A percentile compares a stretch with the other conserved stretches of the same genome.
Conservation (phyloP, 1,140 invertebrate species). For the Macrocentrus cingulum region DNA sequence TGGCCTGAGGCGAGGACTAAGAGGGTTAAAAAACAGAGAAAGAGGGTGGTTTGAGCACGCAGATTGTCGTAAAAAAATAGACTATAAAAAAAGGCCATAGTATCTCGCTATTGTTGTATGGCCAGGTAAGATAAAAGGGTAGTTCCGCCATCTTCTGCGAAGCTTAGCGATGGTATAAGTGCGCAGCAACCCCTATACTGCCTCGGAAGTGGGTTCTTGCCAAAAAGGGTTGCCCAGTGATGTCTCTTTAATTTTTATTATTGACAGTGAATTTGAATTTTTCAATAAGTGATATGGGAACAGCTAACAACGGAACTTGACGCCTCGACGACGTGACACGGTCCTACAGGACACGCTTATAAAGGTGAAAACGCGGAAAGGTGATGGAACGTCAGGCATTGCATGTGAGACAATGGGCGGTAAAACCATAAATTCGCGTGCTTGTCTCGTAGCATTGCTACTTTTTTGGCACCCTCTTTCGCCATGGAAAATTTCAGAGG, state of each 20-base stretch:
- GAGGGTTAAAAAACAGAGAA: too few relatives aligned
- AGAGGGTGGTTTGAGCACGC: constrained; percentile 45
- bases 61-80: constrained; percentile 50
- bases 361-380: constrained; percentile 9
- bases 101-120: constrained; percentile 56
- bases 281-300: constrained; percentile 51
- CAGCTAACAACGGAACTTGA: constrained; percentile 24
- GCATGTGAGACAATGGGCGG: background rate
- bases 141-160: constrained; percentile 34
- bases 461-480: too few relatives aligned
- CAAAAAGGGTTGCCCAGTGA: constrained; percentile 43
- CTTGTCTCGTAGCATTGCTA: too few relatives aligned
- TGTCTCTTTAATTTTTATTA: constrained; percentile 62
- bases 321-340: constrained; percentile 33
- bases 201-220: constrained; percentile 8
- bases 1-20: too few relatives aligned
- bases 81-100: constrained; percentile 46
- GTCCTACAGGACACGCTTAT: constrained; percentile 19
- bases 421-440: background rate
- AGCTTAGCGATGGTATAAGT: background rate
- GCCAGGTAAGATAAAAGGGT: constrained; percentile 58
- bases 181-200: background rate
- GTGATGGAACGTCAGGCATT: constrained; percentile 24
- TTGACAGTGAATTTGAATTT: too few relatives aligned
- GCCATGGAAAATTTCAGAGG: too few relatives aligned